Evolutionary conservation across 2,888 invertebrate species (phyloP).

Genomic region (Drepanosiphum platanoidis): DNA sequence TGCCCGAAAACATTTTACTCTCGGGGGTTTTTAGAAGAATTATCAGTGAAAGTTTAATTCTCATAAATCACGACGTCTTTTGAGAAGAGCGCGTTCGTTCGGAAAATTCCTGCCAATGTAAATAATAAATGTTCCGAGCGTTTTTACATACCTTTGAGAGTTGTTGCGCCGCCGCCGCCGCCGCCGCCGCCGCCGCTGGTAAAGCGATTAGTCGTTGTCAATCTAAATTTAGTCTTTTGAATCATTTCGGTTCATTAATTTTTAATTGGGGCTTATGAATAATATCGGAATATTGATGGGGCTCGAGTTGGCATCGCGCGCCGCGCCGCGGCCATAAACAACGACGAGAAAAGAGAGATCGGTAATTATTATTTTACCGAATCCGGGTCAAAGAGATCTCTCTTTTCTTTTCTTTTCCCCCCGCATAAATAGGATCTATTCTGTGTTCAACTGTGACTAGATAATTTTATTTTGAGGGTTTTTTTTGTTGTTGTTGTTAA

Average conservation of each 20-base stretch:
- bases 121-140: background rate
- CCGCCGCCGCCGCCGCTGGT: too few relatives aligned
- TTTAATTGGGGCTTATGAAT: slow-evolving; percentile 27
- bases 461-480: too few relatives aligned
- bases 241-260: slow-evolving; percentile 36
- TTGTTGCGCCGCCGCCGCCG: too few relatives aligned
- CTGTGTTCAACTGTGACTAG: too few relatives aligned
- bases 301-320: background rate
- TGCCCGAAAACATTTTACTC: background rate
- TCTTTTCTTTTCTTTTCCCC: too few relatives aligned
- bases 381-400: too few relatives aligned
- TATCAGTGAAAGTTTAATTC: slow-evolving; percentile 13
- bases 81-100: background rate
- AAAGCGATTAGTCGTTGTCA: slow-evolving; percentile 24
- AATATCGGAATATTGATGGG: background rate
- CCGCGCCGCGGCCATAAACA: too few relatives aligned
- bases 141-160: background rate
- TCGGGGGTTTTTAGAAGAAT: background rate
- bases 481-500: too few relatives aligned
- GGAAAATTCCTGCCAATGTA: background rate
- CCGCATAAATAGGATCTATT: too few relatives aligned
- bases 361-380: too few relatives aligned
- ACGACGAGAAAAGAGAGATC: too few relatives aligned
- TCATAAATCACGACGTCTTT: slow-evolving; percentile 14
- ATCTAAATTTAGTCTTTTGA: background rate